Percentiles rank a stretch among this genome's conserved stretches.
Conservation (phyloP, 53 echinoderm and acorn worm species). For the Paelopatides confundens region DNA sequence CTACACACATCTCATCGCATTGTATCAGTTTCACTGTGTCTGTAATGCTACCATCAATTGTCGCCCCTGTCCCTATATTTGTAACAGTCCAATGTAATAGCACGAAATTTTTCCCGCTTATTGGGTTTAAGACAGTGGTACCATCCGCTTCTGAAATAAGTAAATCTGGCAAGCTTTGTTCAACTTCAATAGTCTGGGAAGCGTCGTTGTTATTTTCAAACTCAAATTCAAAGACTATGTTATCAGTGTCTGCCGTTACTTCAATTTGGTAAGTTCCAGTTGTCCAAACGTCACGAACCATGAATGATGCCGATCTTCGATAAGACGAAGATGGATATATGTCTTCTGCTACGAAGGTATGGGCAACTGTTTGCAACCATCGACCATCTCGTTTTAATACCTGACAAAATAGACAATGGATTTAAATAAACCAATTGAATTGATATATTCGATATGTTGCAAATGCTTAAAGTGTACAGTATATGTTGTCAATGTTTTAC, state of each 20-base stretch:
- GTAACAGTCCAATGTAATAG: conserved; percentile 9
- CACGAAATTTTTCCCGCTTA: not conserved
- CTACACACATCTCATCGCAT: not conserved
- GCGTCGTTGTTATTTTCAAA: conserved; percentile 22
- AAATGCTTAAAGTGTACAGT: too few relatives aligned
- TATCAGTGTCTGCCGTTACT: not conserved
- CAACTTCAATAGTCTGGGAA: not conserved
- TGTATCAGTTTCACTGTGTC: not conserved
- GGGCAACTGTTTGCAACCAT: not conserved
- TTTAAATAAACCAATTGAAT: too few relatives aligned
- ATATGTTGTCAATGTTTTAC: too few relatives aligned
- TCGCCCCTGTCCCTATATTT: not conserved
- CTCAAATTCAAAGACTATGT: conserved; percentile 28
- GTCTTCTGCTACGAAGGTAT: not conserved
- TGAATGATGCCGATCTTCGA: not conserved
- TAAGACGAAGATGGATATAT: not conserved
- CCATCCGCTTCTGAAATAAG: not conserved
- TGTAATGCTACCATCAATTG: not conserved
- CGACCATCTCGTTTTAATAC: not conserved
- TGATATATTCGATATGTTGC: too few relatives aligned
- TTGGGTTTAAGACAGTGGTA: not conserved
- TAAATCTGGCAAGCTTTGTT: conserved; percentile 26
- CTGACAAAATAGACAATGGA: not conserved
- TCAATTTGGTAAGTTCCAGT: conserved; percentile 19
- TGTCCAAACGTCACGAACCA: not conserved